Evolutionary conservation across 1,140 invertebrate species (phyloP).

Genomic region (Drosophila mojavensis): DNA sequence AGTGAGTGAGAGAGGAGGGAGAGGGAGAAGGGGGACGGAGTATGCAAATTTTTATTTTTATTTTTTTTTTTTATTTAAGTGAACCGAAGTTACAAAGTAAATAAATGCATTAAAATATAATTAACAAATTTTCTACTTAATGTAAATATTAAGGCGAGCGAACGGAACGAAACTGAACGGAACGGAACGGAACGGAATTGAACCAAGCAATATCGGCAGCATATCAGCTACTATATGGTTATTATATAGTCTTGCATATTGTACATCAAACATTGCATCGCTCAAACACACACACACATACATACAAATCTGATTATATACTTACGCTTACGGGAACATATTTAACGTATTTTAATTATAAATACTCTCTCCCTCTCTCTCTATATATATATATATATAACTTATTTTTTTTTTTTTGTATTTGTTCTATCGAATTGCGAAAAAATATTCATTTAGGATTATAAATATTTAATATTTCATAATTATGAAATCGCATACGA

Average conservation of each 20-base stretch:
- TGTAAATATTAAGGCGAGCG: constrained; percentile 74
- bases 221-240: constrained; percentile 69
- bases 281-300: constrained; percentile 30
- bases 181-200: background rate
- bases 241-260: constrained; percentile 62
- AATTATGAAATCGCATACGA: constrained; percentile 32
- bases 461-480: constrained; percentile 41
- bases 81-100: constrained; percentile 33
- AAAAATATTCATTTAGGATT: constrained; percentile 33
- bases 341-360: constrained; percentile 43
- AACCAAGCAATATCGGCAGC: constrained; percentile 61
- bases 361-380: constrained; percentile 3
- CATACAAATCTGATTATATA: constrained; percentile 30
- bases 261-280: constrained; percentile 38
- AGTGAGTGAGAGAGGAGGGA: background rate
- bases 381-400: no score
- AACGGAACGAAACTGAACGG: constrained; percentile 24
- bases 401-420: constrained; percentile 34
- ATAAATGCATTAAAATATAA: constrained; percentile 47
- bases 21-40: no score
- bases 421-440: constrained; percentile 39
- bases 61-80: constrained; percentile 13
- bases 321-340: constrained; percentile 24
- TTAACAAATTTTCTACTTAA: constrained; percentile 78
- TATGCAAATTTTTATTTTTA: constrained; percentile 13